Base-by-base conservation (phyloP, 92 coral and sea anemone species). In the Porites divaricata region DNA sequence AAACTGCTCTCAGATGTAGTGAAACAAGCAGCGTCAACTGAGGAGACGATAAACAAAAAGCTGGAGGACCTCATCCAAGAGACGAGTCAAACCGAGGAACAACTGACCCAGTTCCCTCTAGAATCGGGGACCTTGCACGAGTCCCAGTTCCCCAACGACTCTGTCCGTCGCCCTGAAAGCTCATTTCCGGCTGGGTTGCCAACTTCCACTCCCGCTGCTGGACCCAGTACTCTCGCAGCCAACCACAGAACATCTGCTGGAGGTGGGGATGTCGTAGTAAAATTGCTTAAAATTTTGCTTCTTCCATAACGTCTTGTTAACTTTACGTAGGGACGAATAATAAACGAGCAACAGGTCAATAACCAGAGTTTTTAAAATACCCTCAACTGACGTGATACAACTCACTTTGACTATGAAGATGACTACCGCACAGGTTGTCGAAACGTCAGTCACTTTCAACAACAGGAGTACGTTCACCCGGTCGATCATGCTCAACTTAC, bases 171-270 rank as follows among this genome's bases (percentile, higher is more conserved):
- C 80, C 86, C 86, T 6, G 94, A 72, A 9, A 70, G 93, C 35
- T 88, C 85, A 61, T 13, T 89, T 24, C 93, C 93, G 9, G 93
- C 89, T 41, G 95, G 93, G 26, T 23, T 86, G 35, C 75, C 90
- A 56, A 89, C 98, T 1, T 96, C 99, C 6, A 96, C 99, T 9
- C 99, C 99, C n/a, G 98, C 98, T 21, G 97, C 93, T 1, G 92
- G 91, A 1, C 92, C 78, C 76, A 35, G 86, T 35, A 71, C 86
- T 25, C 70, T 78, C 9, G 25, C 86, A 7, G 62, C 74, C 63
- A 50, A 51, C 50, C 72, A 72, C 50, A 41, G 69, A 14, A 49
- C 79, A 0, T 23, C 86, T 35, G 13, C 72, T 2, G 72, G 65
- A 59, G 86, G 78, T 58, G 22, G 25, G 68, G 2, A 24, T 9